Evolutionary conservation across 35 echinoderm and acorn worm species (phyloP).

Genomic region (Apostichopus californicus): DNA sequence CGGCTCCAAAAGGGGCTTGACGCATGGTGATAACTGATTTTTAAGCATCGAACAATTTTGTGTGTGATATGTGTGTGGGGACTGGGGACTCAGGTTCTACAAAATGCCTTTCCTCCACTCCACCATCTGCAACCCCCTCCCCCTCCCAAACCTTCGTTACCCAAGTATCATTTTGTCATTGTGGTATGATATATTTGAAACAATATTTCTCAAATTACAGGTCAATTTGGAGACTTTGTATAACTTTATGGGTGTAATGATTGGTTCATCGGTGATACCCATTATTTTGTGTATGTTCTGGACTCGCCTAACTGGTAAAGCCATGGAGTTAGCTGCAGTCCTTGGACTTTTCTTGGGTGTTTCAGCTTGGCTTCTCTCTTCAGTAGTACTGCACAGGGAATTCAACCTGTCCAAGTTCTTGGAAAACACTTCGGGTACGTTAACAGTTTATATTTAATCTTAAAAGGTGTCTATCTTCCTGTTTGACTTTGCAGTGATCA

Average conservation of each 20-base stretch:
- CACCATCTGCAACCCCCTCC: background rate
- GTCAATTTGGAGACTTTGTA: conserved; percentile 81
- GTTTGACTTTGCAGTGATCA: too few species aligned
- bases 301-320: conserved; percentile 76
- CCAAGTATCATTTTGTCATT: too few species aligned
- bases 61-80: too few species aligned
- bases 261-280: conserved; percentile 83
- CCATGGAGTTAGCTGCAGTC: conserved; percentile 77
- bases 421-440: conserved; percentile 36
- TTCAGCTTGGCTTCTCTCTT: conserved; percentile 64
- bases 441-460: too few species aligned
- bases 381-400: conserved; percentile 49
- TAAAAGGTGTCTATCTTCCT: too few species aligned
- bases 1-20: too few species aligned
- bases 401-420: conserved; percentile 60
- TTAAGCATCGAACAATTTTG: too few species aligned
- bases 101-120: too few species aligned
- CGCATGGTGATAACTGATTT: too few species aligned
- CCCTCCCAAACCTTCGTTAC: too few species aligned
- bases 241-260: conserved; percentile 90
- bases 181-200: too few species aligned
- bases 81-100: too few species aligned
- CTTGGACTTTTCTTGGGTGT: conserved; percentile 68
- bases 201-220: conserved; percentile 36
- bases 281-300: conserved; percentile 86